Evolutionary conservation across 2,113 vertebrate genomes (phyloP).

Genomic region (Xyliphius kryptos): DNA sequence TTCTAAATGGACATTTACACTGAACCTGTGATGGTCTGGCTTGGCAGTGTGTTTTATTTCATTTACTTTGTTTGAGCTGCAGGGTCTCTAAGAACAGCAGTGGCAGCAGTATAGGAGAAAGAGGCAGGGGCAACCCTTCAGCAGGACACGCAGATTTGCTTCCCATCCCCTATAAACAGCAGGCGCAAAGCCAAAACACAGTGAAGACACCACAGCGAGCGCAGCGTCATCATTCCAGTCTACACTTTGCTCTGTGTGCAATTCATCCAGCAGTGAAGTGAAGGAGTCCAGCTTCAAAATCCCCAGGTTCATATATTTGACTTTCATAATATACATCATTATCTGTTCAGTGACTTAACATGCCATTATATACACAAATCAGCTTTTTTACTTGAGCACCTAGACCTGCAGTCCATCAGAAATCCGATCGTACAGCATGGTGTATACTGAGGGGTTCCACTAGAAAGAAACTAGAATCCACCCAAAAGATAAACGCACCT

Average conservation of each 20-base stretch:
- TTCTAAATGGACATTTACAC: background rate
- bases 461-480: conserved; percentile 13
- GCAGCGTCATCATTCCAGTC: background rate
- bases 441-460: too few relatives aligned
- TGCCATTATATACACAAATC: conserved; percentile 39
- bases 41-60: conserved; percentile 46
- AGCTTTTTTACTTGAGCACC: conserved; percentile 26
- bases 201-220: conserved; percentile 10
- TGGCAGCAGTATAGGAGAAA: conserved; percentile 19
- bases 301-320: conserved; percentile 13
- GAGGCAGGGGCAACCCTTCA: conserved; percentile 8
- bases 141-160: background rate
- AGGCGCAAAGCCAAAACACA: conserved; percentile 1
- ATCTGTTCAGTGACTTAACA: conserved; percentile 34
- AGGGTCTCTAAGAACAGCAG: conserved; percentile 21
- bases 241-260: conserved; percentile 1
- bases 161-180: background rate
- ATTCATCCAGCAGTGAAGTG: conserved; percentile 9
- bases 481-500: too few relatives aligned
- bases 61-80: conserved; percentile 34
- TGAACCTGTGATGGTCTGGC: conserved; percentile 2
- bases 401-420: background rate
- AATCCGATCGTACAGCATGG: too few relatives aligned
- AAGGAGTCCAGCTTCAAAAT: conserved; percentile 2
- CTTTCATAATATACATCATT: conserved; percentile 22